phyloP scores from a whole-genome alignment of 2,888 invertebrate species.

The Acanthosoma haemorrhoidale region DNA sequence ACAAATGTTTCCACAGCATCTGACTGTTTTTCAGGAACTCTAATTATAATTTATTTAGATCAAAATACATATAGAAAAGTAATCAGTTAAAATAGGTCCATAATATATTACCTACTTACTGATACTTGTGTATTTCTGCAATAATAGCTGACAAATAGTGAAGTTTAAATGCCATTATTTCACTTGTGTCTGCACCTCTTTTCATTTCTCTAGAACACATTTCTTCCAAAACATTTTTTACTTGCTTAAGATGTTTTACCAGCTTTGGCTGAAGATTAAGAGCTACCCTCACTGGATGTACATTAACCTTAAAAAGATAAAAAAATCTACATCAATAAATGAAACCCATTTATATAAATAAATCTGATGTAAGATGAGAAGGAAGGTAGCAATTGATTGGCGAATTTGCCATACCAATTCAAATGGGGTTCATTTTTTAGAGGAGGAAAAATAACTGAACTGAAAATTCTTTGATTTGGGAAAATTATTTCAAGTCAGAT shows the following conservation, averaged over 20 bases:
- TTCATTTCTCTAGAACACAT: conserved; percentile 86
- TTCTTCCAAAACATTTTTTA: conserved; percentile 70
- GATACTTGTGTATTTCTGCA: conserved; percentile 51
- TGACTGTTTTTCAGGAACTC: conserved; percentile 18
- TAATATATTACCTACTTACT: conserved; percentile 38
- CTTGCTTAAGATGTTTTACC: conserved; percentile 62
- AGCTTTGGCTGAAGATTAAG: conserved; percentile 70
- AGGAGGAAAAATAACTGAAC: too few species aligned
- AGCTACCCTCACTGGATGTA: conserved; percentile 77
- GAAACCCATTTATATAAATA: too few species aligned
- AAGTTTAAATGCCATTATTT: conserved; percentile 84
- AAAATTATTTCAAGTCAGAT: too few species aligned
- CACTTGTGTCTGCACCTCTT: conserved; percentile 73
- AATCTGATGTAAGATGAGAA: too few species aligned
- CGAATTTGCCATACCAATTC: too few species aligned
- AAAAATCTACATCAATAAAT: background rate
- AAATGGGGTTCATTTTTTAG: too few species aligned
- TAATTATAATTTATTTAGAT: conserved; percentile 1
- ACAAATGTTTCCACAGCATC: conserved; percentile 60
- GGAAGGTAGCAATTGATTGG: too few species aligned
- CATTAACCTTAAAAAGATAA: conserved; percentile 56
- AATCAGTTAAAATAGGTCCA: background rate
- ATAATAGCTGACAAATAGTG: conserved; percentile 74
- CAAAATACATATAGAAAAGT: background rate
- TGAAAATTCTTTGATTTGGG: too few species aligned